These are phyloP conservation scores for Otolemur garnettii DNA, from an alignment of 2,113 vertebrate genomes.

Conservation along the genomic window DNA sequence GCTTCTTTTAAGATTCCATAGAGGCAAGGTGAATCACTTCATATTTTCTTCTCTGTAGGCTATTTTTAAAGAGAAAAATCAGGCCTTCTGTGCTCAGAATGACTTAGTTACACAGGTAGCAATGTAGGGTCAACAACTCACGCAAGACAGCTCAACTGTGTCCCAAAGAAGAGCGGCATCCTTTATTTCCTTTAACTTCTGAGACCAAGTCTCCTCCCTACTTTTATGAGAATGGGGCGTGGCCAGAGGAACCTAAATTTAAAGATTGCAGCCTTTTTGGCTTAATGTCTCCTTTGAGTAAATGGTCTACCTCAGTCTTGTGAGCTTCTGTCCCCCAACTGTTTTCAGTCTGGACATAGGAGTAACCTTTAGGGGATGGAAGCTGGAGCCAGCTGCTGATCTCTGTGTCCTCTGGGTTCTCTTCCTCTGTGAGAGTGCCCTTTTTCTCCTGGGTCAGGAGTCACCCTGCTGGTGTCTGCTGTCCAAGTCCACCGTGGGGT, in stretches of 20 bases:
- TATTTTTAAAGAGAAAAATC: slow-evolving; percentile 18
- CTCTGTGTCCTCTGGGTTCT: neutral
- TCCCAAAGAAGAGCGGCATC: neutral
- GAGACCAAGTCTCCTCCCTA: neutral
- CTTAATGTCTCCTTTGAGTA: neutral
- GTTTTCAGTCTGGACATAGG: neutral
- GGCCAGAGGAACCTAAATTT: neutral
- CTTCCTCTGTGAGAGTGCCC: neutral
- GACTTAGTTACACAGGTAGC: neutral
- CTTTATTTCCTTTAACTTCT: neutral
- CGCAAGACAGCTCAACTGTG: neutral
- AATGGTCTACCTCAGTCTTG: neutral
- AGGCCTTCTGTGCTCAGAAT: neutral
- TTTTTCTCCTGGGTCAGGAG: neutral
- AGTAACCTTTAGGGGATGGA: neutral
- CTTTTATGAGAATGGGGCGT: neutral
- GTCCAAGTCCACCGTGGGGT: neutral
- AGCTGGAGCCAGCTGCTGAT: neutral
- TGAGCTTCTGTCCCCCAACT: neutral
- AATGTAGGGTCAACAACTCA: neutral
- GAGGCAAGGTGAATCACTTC: neutral
- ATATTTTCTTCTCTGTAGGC: neutral
- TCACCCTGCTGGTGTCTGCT: neutral
- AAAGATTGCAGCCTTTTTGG: neutral
- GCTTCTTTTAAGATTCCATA: neutral